Base-by-base conservation (phyloP, 2,113 vertebrate species). In the Garra rufa region DNA sequence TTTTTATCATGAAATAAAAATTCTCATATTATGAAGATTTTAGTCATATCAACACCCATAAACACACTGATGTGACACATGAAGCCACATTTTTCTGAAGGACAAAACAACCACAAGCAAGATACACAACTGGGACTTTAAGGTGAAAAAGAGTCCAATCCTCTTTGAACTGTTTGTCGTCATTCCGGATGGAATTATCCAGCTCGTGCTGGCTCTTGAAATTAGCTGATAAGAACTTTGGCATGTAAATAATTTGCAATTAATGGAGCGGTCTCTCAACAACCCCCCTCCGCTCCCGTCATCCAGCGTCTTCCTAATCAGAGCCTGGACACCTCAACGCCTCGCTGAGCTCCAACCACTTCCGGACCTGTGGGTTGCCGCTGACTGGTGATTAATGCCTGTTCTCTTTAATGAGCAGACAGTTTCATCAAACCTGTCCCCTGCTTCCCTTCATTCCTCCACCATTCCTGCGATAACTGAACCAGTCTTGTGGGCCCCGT, bases 351-450 rank as follows among this genome's bases (percentile, higher is more conserved):
- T 75, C 77, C 34, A 28, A 67, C 61, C 67, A 3, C 55, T 65
- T 59, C 57, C 61, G 82, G 81, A 82, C 78, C 83, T 75, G 74
- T 55, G 48, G 82, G 57, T 76, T 44, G 30, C 41, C 43, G n/a
- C 84, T 81, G 48, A 59, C 28, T 65, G 24, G 84, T 88, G 91
- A 91, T 89, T 88, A 88, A 90, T 88, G 86, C 70, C 63, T 83
- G 85, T 86, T 90, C 76, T 76, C 77, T 85, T 82, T 88, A 88
- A 89, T 90, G 87, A 89, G 87, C 85, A 85, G 73, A 89, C 46
- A 82, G 77, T 88, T 90, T 91, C 88, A 90, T 91, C 90, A 90
- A 76, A 46, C 67, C 41, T n/a, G 30, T 65, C 61, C 57, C 46
- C 10, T 70, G 44, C 17, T 14, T 17, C 43, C 82, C 78, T 67